phyloP scores from a whole-genome alignment of 2,888 invertebrate genomes.

The Escarpia spicata region DNA sequence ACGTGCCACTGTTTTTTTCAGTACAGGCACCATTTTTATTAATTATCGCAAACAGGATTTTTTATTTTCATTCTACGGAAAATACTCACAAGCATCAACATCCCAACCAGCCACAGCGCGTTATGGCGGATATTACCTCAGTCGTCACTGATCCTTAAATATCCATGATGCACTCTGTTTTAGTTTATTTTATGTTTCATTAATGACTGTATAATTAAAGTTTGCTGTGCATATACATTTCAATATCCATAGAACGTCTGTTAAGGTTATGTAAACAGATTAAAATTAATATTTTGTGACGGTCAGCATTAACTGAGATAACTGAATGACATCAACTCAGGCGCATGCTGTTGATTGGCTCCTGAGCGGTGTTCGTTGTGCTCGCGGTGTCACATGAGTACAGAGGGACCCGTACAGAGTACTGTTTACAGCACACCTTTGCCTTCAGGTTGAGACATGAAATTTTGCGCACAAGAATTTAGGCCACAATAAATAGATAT shows the following conservation, averaged over 20 bases:
- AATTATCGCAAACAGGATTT: not conserved
- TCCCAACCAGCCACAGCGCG: conserved; percentile 5
- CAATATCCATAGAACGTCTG: not conserved
- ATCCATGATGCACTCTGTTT: not conserved
- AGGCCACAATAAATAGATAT: not conserved
- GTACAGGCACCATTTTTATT: not conserved
- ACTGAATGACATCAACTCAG: conserved; percentile 26
- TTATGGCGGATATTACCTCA: conserved; percentile 16
- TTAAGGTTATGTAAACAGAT: not conserved
- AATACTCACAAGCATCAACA: not conserved
- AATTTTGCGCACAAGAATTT: not conserved
- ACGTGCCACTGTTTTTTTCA: not conserved
- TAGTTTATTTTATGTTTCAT: not conserved
- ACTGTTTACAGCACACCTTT: not conserved
- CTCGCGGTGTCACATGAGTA: not conserved
- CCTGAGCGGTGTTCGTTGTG: not conserved
- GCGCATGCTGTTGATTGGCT: conserved; percentile 24
- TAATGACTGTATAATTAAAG: not conserved
- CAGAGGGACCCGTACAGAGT: too few species aligned
- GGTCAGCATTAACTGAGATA: conserved; percentile 21
- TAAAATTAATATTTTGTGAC: not conserved
- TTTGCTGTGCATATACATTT: not conserved
- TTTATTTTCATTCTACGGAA: conserved; percentile 5
- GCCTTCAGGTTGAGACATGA: not conserved
- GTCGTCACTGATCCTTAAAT: not conserved